A percentile compares a stretch with the other conserved stretches of the same genome.
Evolutionary conservation across 2,113 vertebrate genomes (phyloP).

Genomic region (Micronycteris hirsuta): DNA sequence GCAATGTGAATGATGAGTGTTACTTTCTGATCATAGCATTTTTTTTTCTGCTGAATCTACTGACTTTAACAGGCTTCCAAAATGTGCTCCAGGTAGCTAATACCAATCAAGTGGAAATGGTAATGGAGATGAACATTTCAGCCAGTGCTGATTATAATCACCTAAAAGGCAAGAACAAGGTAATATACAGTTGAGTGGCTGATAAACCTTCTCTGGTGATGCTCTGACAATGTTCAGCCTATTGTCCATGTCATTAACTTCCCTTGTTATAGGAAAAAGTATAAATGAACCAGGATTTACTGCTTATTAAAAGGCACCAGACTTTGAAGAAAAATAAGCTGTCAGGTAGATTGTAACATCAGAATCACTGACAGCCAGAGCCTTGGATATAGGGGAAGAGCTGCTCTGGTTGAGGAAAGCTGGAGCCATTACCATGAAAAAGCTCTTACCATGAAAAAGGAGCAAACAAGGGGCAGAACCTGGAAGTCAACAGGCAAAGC

Average conservation of each 20-base stretch:
- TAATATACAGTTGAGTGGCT: neutral
- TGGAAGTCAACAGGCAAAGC: neutral
- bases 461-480: neutral
- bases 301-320: neutral
- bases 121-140: neutral
- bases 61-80: conserved; percentile 7
- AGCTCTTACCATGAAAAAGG: neutral
- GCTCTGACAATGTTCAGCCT: neutral
- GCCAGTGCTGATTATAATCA: neutral
- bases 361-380: neutral
- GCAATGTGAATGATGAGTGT: neutral
- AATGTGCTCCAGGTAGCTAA: neutral
- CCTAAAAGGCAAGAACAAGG: neutral
- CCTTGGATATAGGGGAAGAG: neutral
- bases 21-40: neutral
- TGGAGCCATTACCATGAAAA: neutral
- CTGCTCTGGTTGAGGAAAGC: neutral
- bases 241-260: neutral
- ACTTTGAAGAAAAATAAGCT: neutral
- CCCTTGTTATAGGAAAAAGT: neutral
- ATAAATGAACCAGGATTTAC: neutral
- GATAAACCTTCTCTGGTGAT: neutral
- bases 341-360: neutral
- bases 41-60: neutral
- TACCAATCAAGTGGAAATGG: neutral